A percentile compares a stretch with the other conserved stretches of the same genome.
These are phyloP conservation scores for Spea multiplicata DNA, from an alignment of 2,113 vertebrate species.

Conservation along the genomic window DNA sequence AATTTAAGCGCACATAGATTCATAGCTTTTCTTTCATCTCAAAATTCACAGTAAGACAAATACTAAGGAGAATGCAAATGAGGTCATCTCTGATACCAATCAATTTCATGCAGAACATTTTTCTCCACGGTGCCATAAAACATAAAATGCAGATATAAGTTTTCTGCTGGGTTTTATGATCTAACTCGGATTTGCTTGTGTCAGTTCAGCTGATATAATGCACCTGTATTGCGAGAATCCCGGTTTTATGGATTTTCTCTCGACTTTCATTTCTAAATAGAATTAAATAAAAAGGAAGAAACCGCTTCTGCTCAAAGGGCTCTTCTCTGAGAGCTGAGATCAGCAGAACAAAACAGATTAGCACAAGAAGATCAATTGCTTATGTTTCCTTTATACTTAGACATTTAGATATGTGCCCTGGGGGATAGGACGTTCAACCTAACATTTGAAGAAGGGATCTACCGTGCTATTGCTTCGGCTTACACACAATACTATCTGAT, in stretches of 20 bases:
- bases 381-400: slow-evolving; percentile 47
- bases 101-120: neutral
- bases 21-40: too few relatives aligned
- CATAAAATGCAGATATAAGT: slow-evolving; percentile 16
- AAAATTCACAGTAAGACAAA: neutral
- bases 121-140: neutral
- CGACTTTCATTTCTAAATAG: slow-evolving; percentile 37
- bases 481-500: slow-evolving; percentile 44
- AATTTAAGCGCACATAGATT: too few relatives aligned
- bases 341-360: slow-evolving; percentile 46
- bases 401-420: slow-evolving; percentile 44
- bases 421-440: slow-evolving; percentile 27
- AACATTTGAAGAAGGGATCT: slow-evolving; percentile 43
- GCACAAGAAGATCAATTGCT: slow-evolving; percentile 44
- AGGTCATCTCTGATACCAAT: neutral
- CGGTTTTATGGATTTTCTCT: slow-evolving; percentile 33
- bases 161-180: slow-evolving; percentile 17
- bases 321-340: slow-evolving; percentile 38
- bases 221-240: slow-evolving; percentile 13
- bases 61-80: neutral
- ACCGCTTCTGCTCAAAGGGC: slow-evolving; percentile 46
- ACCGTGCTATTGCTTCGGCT: slow-evolving; percentile 39
- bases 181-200: neutral
- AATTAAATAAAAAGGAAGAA: slow-evolving; percentile 53
- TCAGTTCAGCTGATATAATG: slow-evolving; percentile 16